Evolutionary conservation across 2,888 invertebrate species (phyloP), one percentile per base, ranked within the genome.

Genomic region (Eurytoma californica): DNA sequence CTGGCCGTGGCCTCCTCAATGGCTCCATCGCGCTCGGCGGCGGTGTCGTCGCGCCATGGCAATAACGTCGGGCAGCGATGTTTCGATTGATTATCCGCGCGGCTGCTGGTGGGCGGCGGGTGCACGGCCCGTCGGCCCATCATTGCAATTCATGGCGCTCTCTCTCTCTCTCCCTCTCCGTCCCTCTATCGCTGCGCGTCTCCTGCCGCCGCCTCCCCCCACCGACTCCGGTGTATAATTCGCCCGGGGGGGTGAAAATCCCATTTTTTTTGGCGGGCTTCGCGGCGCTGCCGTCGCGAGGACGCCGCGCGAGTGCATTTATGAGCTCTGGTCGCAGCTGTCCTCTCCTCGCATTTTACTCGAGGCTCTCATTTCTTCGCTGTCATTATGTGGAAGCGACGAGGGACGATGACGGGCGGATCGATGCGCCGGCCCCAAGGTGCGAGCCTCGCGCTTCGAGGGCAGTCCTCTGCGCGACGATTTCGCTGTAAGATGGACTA

Each of bases 121-220:
- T 87, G 87, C 85, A 87, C 86, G 87, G 84, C 85, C 87, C 88
- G 87, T 89, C 86, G 87, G 85, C 85, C 86, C 88, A 87, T 90
- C 88, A 89, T 90, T 89, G 88, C 89, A 86, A 90, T 90, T 90
- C 89, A 90, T 90, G 87, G 87, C 88, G 87, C n/a, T n/a, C n/a
- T n/a, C n/a, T n/a, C 81, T 74, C 51, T 57, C 75, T 66, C 72
- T 51, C 47, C 39, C 53, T 16, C 63, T 47, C 57, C 30, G n/a
- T 12, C 73, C 28, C 24, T 30, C 47, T 14, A 18, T 57, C 24
- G 14, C 61, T 16, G 16, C 65, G 28, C 28, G 14, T 18, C 1
- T 18, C 5, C 57, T 39, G 47, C 12, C 4, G 28, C 49, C 60
- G 86, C 86, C 85, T n/a, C 84, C 84, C 84, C 85, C 88, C 87